These are phyloP conservation scores for Mus spicilegus DNA, from an alignment of 2,113 vertebrate species.

Conservation along the genomic window DNA sequence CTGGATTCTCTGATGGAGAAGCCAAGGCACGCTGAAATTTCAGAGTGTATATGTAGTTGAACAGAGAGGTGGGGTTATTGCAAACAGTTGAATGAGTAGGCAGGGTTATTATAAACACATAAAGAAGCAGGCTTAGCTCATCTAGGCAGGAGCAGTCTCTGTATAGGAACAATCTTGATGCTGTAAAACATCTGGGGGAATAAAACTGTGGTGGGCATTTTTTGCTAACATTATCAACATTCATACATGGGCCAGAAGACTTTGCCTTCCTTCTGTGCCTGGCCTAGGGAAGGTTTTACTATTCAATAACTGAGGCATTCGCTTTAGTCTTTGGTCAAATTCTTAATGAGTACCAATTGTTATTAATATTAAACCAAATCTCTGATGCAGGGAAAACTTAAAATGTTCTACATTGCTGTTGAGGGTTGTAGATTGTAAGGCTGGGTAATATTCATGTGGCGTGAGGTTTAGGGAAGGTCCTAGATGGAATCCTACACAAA, in stretches of 20 bases:
- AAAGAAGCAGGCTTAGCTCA: background rate
- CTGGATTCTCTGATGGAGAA: background rate
- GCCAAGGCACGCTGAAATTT: background rate
- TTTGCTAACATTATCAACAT: background rate
- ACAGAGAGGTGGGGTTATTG: background rate
- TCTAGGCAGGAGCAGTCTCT: background rate
- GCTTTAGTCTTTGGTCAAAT: background rate
- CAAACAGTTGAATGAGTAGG: background rate
- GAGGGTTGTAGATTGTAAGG: background rate
- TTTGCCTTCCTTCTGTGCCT: background rate
- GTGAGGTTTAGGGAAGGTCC: accelerated
- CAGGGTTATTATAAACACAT: background rate
- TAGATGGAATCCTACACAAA: background rate
- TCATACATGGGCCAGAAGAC: background rate
- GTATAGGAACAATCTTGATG: background rate
- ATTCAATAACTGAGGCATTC: background rate
- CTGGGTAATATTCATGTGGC: background rate
- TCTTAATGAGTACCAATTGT: conserved; percentile 27
- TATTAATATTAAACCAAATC: conserved; percentile 16
- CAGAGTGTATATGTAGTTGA: background rate
- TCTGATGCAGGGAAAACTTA: background rate
- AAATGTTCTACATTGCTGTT: background rate
- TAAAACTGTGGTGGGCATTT: no score
- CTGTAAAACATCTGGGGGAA: background rate
- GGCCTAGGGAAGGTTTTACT: background rate